These are phyloP conservation scores for Haemorhous mexicanus DNA, from an alignment of 2,113 vertebrate genomes.

Conservation along the genomic window DNA sequence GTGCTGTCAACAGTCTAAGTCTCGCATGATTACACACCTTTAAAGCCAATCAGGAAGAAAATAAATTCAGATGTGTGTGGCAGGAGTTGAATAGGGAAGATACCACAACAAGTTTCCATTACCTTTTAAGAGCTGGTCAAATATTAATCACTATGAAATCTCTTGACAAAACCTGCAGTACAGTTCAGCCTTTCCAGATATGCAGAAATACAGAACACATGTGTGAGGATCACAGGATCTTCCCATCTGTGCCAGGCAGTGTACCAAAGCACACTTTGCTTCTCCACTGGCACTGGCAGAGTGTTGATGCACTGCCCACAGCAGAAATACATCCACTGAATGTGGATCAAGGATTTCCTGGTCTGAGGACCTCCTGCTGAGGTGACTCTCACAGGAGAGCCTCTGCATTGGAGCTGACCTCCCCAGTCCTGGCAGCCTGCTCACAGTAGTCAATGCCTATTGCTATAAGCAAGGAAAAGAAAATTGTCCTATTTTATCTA, in stretches of 20 bases:
- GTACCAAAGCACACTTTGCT: neutral
- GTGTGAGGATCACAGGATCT: neutral
- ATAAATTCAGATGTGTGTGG: conserved; percentile 42
- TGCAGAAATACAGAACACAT: neutral
- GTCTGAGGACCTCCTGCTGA: neutral
- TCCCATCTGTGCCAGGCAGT: neutral
- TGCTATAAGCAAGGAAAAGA: neutral
- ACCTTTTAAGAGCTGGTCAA: conserved; percentile 15
- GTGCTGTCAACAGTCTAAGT: conserved; percentile 33
- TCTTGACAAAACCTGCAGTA: neutral
- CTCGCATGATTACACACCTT: conserved; percentile 58
- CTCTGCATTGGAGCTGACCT: neutral
- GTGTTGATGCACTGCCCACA: neutral
- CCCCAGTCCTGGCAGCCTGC: neutral
- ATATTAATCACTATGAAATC: conserved; percentile 31
- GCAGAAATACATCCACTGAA: neutral
- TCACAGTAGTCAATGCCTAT: neutral
- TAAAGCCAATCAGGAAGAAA: conserved; percentile 58
- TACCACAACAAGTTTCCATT: neutral
- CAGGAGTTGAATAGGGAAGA: conserved; percentile 23
- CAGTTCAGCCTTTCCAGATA: neutral
- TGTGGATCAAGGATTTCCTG: neutral
- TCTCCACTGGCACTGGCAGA: neutral
- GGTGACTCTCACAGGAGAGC: neutral
- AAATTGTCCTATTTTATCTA: neutral